Base-by-base conservation (phyloP, 2,888 invertebrate species). In the Cephus runcator region DNA sequence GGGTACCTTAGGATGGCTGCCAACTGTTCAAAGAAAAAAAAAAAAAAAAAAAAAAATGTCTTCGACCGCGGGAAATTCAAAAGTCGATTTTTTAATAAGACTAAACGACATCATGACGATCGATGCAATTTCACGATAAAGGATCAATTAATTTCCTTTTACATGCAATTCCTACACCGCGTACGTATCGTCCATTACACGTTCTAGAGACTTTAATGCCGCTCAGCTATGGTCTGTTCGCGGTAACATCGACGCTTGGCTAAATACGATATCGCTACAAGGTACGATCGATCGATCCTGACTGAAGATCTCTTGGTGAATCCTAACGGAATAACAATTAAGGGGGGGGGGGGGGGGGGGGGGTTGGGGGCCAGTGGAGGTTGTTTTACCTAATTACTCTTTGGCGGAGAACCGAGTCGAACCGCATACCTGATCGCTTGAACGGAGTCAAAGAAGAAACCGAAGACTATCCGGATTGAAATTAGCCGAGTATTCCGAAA, bases 351-450 rank as follows among this genome's bases (percentile, higher is more conserved):
- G 31, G 12, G 31, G 71, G 3, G 3, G 31, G 71, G 11, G 31
- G 31, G 23, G n/a, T 35, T 35, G 12, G 33, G 69, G 69, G 71
- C 31, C 69, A 33, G 69, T 15, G 69, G 12, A 31, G 31, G 30
- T 33, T 69, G 69, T 12, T 71, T 71, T 71, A 71, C 71, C 71
- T 71, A 71, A 71, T 71, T 71, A 71, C 71, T 31, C 71, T 71
- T 71, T 71, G 71, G 71, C 71, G 71, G 31, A 71, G 71, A 71
- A 71, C 71, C 31, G 71, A 34, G 71, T 56, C 56, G 31, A 23
- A 71, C 71, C 71, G 71, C 71, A 34, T 71, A 71, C 34, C 71
- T 71, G 71, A 71, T 71, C 71, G 71, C 12, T 71, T 71, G 31
- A 34, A 12, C 33, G 71, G 33, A 34, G 71, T 15, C 71, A n/a